Evolutionary conservation across 2,113 vertebrate species (phyloP), one percentile per base, ranked within the genome.

Genomic region (Rhinolophus sinicus): DNA sequence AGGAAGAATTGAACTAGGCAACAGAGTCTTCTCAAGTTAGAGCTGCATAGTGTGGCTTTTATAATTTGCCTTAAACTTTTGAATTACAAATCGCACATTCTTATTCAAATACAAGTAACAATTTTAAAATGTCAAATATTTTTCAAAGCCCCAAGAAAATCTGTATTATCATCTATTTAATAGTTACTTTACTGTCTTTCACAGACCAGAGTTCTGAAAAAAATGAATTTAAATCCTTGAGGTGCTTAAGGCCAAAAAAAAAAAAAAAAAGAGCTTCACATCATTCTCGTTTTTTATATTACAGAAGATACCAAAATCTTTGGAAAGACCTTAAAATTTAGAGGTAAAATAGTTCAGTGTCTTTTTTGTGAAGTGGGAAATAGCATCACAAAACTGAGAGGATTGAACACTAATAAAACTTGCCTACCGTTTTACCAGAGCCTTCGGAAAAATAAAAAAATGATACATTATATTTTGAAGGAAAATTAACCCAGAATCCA

Each of bases 301-400:
- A 84, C 4, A 85, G 30, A 85, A 89, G 64, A 56, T 75, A 84
- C 21, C 2, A 24, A 52, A 88, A 69, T 78, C 40, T 91, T 88
- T 77, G 78, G 62, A 60, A 94, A 94, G 72, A 76, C 35, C 21
- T 73, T 72, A 47, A 87, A 87, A 81, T 30, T 54, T 84, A 90
- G 90, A 77, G 47, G 3, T 54, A 44, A 40, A 65, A 62, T 92
- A 87, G 56, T 72, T 77, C 11, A 93, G 3, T 70, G 26, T 10
- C 28, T 93, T 73, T 93, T 73, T 97, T 93, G 50, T 88, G 65
- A 93, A 67, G 54, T 93, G 30, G 5, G 56, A 21, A 84, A 81
- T 95, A 65, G 38, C 35, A 60, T 75, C 13, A 60, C 93, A 90
- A 90, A 81, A 50, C 33, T 73, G 14, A 90, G 33, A 75, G 12